Conservation (phyloP, 2,797 vertebrate genomes). For the Pangasius djambal region DNA sequence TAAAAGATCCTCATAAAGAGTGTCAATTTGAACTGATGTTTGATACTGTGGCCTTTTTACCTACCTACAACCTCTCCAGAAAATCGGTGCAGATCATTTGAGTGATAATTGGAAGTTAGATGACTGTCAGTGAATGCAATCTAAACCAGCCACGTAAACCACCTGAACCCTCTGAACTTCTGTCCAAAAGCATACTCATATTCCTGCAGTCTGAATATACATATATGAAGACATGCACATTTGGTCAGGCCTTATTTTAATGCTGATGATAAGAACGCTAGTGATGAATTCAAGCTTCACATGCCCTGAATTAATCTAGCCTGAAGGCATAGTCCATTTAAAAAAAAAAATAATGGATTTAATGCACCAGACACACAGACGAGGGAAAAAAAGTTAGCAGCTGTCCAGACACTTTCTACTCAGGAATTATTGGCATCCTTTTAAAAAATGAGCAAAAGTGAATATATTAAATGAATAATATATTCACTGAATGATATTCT, state of each 20-base stretch:
- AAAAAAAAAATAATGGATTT: conserved; percentile 7
- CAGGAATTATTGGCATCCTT: neutral
- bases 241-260: neutral
- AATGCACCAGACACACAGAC: neutral
- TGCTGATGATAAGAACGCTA: neutral
- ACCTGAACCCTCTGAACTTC: neutral
- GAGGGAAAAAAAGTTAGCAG: neutral
- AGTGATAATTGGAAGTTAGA: neutral
- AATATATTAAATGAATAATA: neutral
- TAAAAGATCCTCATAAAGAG: neutral
- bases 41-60: neutral
- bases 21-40: neutral
- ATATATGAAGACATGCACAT: neutral
- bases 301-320: neutral
- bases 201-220: neutral
- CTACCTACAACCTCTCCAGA: neutral
- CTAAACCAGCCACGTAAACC: neutral
- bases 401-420: neutral
- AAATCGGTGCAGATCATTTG: neutral
- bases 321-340: neutral
- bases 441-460: neutral
- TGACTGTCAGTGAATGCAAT: neutral
- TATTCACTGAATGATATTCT: too few relatives aligned
- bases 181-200: neutral
- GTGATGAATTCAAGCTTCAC: neutral